Conservation (phyloP, 2,797 vertebrate species). For the Scolopax rusticola region DNA sequence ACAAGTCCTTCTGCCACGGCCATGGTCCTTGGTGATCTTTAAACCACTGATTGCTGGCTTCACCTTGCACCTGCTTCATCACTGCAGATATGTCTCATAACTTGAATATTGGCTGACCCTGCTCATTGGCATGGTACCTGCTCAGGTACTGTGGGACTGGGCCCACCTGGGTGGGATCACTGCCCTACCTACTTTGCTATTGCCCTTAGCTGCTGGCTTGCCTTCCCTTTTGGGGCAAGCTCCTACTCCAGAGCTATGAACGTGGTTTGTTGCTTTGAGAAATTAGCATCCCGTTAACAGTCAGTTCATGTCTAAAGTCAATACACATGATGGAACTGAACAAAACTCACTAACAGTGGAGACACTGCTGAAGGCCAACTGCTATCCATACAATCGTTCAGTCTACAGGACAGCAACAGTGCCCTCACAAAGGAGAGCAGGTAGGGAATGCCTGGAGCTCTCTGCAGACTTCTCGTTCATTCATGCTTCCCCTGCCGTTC, state of each 20-base stretch:
- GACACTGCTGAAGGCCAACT: neutral
- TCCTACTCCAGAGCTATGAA: neutral
- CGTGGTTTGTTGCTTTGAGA: fast-evolving
- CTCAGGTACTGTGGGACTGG: neutral
- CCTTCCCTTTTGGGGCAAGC: neutral
- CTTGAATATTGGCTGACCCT: neutral
- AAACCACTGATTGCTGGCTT: neutral
- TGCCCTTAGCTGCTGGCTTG: neutral
- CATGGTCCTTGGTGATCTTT: neutral
- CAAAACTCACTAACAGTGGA: neutral
- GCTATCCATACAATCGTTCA: neutral
- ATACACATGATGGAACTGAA: neutral
- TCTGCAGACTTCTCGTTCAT: neutral
- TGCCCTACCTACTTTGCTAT: neutral
- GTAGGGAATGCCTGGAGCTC: neutral
- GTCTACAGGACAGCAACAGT: neutral
- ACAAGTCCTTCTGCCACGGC: neutral
- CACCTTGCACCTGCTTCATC: neutral
- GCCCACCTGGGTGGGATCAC: neutral
- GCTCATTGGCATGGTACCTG: neutral
- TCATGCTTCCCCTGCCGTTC: neutral
- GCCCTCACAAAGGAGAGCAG: neutral
- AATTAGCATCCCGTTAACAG: neutral
- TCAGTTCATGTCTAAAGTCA: neutral
- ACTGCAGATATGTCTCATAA: neutral